Conservation (phyloP, 2,888 invertebrate species). For the Molanna angustata region DNA sequence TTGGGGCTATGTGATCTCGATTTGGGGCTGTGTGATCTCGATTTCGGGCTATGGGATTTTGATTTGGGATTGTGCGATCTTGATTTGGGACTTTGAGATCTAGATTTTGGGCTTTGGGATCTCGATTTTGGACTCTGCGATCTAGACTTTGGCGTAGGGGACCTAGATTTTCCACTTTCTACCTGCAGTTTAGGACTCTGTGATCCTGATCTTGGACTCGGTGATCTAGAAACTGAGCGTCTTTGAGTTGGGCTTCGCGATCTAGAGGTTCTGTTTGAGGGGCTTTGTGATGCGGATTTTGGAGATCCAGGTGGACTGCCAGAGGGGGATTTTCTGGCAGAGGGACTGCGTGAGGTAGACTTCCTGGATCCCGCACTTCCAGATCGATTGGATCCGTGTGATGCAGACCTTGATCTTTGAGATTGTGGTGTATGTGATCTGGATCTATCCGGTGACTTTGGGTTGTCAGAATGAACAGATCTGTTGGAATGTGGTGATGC, state of each 20-base stretch:
- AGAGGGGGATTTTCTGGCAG: slow-evolving; percentile 27
- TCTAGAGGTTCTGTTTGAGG: slow-evolving; percentile 36
- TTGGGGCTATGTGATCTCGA: slow-evolving; percentile 28
- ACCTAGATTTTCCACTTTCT: slow-evolving; percentile 39
- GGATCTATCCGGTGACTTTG: slow-evolving; percentile 36
- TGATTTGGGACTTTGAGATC: slow-evolving; percentile 37
- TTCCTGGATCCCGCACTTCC: slow-evolving; percentile 32
- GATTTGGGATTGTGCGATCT: slow-evolving; percentile 40
- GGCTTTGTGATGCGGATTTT: slow-evolving; percentile 39
- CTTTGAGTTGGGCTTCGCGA: slow-evolving; percentile 30
- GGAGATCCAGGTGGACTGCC: slow-evolving; percentile 34
- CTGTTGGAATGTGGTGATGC: slow-evolving; percentile 36
- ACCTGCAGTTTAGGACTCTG: slow-evolving; percentile 38
- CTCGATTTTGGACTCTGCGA: slow-evolving; percentile 38
- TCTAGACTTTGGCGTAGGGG: slow-evolving; percentile 39
- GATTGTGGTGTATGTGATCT: slow-evolving; percentile 52
- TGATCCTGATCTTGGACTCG: slow-evolving; percentile 32
- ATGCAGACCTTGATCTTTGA: slow-evolving; percentile 44
- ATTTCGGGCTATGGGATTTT: slow-evolving; percentile 40
- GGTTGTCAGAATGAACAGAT: slow-evolving; percentile 50
- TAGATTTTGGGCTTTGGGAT: slow-evolving; percentile 39
- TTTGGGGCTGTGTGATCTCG: slow-evolving; percentile 39
- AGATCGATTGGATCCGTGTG: slow-evolving; percentile 31
- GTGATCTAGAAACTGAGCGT: slow-evolving; percentile 33
- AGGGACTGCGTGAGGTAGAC: slow-evolving; percentile 28